A percentile compares a stretch with the other conserved stretches of the same genome.
phyloP scores from a whole-genome alignment of 2,797 vertebrate genomes.

The Labeo calbasu region DNA sequence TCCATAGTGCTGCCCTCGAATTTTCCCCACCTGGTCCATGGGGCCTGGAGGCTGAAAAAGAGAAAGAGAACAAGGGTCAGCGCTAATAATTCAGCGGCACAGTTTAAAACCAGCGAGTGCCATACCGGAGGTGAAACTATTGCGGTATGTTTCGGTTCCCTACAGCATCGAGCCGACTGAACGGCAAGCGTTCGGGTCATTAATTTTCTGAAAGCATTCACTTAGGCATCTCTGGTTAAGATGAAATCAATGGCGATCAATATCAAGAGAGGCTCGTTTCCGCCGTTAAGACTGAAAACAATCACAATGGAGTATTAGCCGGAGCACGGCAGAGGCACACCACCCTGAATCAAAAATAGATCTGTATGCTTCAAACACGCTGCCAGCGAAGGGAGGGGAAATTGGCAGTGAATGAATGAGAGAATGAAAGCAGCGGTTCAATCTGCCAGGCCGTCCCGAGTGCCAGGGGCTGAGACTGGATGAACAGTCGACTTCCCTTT shows the following conservation, averaged over 20 bases:
- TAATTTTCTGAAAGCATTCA: constrained; percentile 23
- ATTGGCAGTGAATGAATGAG: constrained; percentile 75
- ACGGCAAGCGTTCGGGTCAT: not conserved
- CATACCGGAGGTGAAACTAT: not conserved
- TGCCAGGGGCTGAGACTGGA: constrained; percentile 75
- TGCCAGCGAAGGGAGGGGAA: constrained; percentile 41
- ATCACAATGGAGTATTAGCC: not conserved
- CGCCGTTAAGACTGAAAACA: constrained; percentile 3
- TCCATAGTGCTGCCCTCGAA: constrained; percentile 90
- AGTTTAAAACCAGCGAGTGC: not conserved
- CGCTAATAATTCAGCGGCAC: not conserved
- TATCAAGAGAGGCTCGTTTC: constrained; percentile 10
- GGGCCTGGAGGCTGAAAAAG: constrained; percentile 87
- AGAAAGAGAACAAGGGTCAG: not conserved
- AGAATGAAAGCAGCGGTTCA: constrained; percentile 73
- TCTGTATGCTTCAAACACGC: constrained; percentile 67
- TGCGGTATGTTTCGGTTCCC: not conserved
- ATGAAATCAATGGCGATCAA: constrained; percentile 14
- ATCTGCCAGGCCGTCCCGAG: constrained; percentile 73
- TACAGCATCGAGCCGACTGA: not conserved
- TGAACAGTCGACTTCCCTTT: constrained; percentile 68
- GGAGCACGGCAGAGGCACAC: constrained; percentile 6
- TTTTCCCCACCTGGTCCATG: constrained; percentile 98
- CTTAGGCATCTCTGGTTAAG: constrained; percentile 8
- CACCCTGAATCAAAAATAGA: constrained; percentile 62